Evolutionary conservation across 1,140 invertebrate genomes (phyloP).

Genomic region (Drosophila ogumai): DNA sequence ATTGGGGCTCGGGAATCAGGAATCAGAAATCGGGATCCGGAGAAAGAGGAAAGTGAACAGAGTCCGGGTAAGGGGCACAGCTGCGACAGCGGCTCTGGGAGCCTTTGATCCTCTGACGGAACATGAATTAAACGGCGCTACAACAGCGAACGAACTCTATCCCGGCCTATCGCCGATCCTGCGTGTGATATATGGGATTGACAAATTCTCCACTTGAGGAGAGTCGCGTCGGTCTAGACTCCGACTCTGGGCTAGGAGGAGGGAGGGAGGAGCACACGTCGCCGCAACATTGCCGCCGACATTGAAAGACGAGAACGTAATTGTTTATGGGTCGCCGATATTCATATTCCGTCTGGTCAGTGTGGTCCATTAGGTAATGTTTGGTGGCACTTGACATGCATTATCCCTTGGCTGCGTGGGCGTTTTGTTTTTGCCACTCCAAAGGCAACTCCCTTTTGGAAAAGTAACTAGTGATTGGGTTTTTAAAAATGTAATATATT

Average conservation of each 20-base stretch:
- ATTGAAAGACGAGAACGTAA: constrained; percentile 75
- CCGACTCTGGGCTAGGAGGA: background rate
- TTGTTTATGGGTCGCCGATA: constrained; percentile 50
- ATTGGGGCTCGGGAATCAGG: constrained; percentile 1
- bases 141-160: constrained; percentile 35
- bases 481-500: background rate
- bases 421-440: constrained; percentile 66
- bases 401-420: constrained; percentile 37
- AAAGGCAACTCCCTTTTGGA: constrained; percentile 31
- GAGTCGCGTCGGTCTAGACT: constrained; percentile 67
- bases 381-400: constrained; percentile 71
- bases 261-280: constrained; percentile 42
- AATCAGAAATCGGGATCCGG: background rate
- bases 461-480: background rate
- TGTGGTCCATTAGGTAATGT: constrained; percentile 76
- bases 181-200: constrained; percentile 76
- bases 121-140: constrained; percentile 82
- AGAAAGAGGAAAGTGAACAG: constrained; percentile 18
- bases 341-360: constrained; percentile 57
- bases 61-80: constrained; percentile 27
- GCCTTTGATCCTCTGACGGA: constrained; percentile 80
- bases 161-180: constrained; percentile 58
- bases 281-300: constrained; percentile 71
- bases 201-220: constrained; percentile 81
- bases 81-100: constrained; percentile 55